Evolutionary conservation across 2,888 invertebrate species (phyloP).

Genomic region (Rhodophaea formosa): DNA sequence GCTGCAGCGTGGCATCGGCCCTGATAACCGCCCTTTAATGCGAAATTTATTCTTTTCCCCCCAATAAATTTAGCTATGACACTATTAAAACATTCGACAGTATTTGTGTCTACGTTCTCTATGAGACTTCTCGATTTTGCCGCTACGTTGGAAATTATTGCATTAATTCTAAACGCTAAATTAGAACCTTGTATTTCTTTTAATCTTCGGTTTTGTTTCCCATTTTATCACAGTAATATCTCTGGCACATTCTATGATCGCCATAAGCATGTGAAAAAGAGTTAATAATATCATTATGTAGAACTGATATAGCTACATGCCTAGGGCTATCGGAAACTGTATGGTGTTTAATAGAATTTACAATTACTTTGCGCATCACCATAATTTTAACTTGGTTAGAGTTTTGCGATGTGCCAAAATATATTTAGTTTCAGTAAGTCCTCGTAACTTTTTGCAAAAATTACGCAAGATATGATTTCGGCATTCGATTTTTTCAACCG

Average conservation of each 20-base stretch:
- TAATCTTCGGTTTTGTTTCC: too few species aligned
- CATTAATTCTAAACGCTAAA: too few species aligned
- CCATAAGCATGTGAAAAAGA: slow-evolving; percentile 36
- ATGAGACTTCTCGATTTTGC: background rate
- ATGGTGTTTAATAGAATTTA: slow-evolving; percentile 16
- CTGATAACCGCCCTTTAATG: slow-evolving; percentile 37
- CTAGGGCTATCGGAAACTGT: background rate
- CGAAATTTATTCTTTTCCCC: slow-evolving; percentile 45
- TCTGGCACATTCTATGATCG: slow-evolving; percentile 29
- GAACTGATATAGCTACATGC: slow-evolving; percentile 5
- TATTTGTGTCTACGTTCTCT: background rate
- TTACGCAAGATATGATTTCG: too few species aligned
- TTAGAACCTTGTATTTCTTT: too few species aligned
- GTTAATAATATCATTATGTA: slow-evolving; percentile 26
- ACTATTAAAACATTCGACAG: background rate
- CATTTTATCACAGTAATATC: slow-evolving; percentile 27
- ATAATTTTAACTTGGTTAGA: too few species aligned
- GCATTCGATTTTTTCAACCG: too few species aligned
- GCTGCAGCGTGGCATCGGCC: slow-evolving; percentile 40
- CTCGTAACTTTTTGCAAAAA: background rate
- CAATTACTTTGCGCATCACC: slow-evolving; percentile 17
- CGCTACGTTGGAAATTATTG: background rate
- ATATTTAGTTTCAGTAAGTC: slow-evolving; percentile 2
- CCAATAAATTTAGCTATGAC: slow-evolving; percentile 29
- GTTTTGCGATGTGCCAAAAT: too few species aligned